phyloP scores from a whole-genome alignment of 2,888 invertebrate species.

The Mellilla xanthometata region DNA sequence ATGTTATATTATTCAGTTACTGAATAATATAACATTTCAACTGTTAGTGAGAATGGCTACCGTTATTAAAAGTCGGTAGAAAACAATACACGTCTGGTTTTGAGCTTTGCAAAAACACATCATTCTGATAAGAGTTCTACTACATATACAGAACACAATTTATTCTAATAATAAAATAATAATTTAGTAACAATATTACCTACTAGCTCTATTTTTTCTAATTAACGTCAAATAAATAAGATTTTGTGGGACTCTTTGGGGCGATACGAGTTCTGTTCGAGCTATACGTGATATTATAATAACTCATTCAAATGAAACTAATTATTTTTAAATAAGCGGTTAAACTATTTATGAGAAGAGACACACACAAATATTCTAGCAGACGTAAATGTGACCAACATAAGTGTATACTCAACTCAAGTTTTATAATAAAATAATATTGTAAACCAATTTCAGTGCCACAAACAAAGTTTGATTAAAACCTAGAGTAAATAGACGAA shows the following conservation, averaged over 20 bases:
- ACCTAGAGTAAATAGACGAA: constrained; percentile 18
- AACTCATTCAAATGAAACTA: no score
- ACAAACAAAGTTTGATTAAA: constrained; percentile 14
- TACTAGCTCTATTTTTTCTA: constrained; percentile 68
- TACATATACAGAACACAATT: constrained; percentile 76
- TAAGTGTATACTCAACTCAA: no score
- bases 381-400: no score
- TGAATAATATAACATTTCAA: no score
- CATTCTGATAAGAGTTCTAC: constrained; percentile 58
- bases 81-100: constrained; percentile 47
- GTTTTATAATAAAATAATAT: constrained; percentile 8
- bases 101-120: constrained; percentile 69
- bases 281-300: no score
- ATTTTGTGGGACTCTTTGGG: constrained; percentile 68
- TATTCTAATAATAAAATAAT: constrained; percentile 72
- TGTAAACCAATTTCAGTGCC: constrained; percentile 13
- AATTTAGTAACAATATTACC: constrained; percentile 68
- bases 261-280: no score
- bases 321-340: no score
- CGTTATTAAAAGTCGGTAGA: constrained; percentile 32
- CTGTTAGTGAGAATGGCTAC: constrained; percentile 52
- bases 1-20: constrained; percentile 57
- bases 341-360: no score
- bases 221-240: constrained; percentile 77
- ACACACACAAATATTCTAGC: no score